Evolutionary conservation across 2,888 invertebrate species (phyloP).

Genomic region (Tiliacea citrago): DNA sequence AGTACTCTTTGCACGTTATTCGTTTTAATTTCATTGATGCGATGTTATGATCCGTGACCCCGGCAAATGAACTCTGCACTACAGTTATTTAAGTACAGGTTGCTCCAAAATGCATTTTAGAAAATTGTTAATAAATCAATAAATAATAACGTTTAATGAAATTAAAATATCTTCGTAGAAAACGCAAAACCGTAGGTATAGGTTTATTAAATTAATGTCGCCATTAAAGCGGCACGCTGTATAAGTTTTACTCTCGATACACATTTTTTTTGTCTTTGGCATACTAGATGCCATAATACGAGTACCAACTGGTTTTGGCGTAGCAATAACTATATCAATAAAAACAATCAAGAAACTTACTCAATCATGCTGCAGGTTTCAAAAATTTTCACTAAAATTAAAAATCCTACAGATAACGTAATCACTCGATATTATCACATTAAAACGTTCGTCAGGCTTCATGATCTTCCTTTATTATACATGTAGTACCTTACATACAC

Average conservation of each 20-base stretch:
- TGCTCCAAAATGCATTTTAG: too few relatives aligned
- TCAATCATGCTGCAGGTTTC: constrained; percentile 12
- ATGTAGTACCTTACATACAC: background rate
- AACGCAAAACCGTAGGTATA: too few relatives aligned
- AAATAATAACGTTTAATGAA: too few relatives aligned
- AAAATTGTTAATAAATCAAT: too few relatives aligned
- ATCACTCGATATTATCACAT: constrained; percentile 44
- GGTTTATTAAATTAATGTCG: too few relatives aligned
- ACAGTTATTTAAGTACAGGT: too few relatives aligned
- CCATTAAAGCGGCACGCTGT: too few relatives aligned
- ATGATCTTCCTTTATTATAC: constrained; percentile 40
- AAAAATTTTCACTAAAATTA: constrained; percentile 7
- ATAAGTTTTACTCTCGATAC: background rate
- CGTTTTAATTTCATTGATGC: too few relatives aligned
- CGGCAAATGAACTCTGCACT: too few relatives aligned
- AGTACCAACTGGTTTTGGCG: constrained; percentile 7
- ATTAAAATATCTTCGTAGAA: too few relatives aligned
- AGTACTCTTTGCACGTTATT: too few relatives aligned
- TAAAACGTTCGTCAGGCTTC: constrained; percentile 24
- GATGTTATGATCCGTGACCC: too few relatives aligned
- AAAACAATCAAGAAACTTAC: constrained; percentile 6
- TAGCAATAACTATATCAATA: background rate
- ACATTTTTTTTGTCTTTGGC: constrained; percentile 16
- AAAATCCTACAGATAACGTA: constrained; percentile 34
- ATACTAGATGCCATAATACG: background rate